phyloP scores from a whole-genome alignment of 2,888 invertebrate species.

The Mycalesis mineus region DNA sequence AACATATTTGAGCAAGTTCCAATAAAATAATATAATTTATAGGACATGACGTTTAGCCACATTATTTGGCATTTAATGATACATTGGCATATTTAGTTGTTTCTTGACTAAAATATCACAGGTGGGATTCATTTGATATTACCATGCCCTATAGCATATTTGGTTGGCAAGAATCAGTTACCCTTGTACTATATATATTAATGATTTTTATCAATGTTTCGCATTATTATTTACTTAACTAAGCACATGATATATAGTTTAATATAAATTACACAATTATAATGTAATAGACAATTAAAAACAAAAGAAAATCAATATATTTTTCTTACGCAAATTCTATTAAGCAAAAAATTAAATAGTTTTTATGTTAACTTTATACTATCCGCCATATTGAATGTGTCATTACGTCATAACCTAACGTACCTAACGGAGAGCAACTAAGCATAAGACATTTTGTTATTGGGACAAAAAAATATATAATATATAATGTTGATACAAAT shows the following conservation, averaged over 20 bases:
- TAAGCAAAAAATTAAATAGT: too few relatives aligned
- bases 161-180: not conserved
- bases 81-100: not conserved
- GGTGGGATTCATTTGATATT: not conserved
- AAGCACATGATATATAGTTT: not conserved
- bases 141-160: not conserved
- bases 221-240: not conserved
- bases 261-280: too few relatives aligned
- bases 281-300: too few relatives aligned
- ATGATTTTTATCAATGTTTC: not conserved
- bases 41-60: not conserved
- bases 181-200: not conserved
- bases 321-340: too few relatives aligned
- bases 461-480: too few relatives aligned
- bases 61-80: not conserved
- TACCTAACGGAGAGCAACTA: too few relatives aligned
- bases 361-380: too few relatives aligned
- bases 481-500: too few relatives aligned
- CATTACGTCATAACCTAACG: too few relatives aligned
- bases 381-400: too few relatives aligned
- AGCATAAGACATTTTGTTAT: too few relatives aligned
- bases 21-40: not conserved
- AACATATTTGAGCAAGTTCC: conserved; percentile 1
- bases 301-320: too few relatives aligned
- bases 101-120: not conserved